These are phyloP conservation scores for Megalonaias nervosa DNA, from an alignment of 1,140 invertebrate genomes.

Conservation along the genomic window DNA sequence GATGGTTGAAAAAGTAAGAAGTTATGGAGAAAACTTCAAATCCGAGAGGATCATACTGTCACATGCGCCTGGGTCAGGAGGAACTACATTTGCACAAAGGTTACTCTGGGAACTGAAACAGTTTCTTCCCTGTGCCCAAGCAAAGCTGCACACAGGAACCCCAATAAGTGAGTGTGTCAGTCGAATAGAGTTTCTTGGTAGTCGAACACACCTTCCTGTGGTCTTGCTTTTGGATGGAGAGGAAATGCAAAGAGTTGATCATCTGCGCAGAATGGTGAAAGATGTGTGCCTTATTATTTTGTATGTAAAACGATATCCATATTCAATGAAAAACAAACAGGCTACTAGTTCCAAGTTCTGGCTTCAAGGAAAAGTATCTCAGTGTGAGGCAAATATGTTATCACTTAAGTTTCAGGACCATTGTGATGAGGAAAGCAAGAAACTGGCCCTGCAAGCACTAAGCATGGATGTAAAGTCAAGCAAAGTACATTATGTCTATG, in stretches of 20 bases:
- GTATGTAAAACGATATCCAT: slow-evolving; percentile 17
- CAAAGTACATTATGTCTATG: slow-evolving; percentile 16
- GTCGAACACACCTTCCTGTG: slow-evolving; percentile 30
- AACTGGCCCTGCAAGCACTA: not conserved
- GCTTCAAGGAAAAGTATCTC: slow-evolving; percentile 19
- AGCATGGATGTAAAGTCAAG: slow-evolving; percentile 2
- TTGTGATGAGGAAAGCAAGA: slow-evolving; percentile 15
- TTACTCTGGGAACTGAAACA: slow-evolving; percentile 40
- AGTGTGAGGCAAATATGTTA: slow-evolving; percentile 20
- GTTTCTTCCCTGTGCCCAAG: slow-evolving; percentile 33
- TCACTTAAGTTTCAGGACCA: slow-evolving; percentile 15
- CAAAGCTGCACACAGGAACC: slow-evolving; percentile 14
- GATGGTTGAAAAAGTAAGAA: slow-evolving; percentile 28
- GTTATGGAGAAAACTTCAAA: slow-evolving; percentile 19
- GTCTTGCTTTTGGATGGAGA: slow-evolving; percentile 29
- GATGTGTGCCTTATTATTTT: slow-evolving; percentile 15
- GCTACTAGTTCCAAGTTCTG: slow-evolving; percentile 6
- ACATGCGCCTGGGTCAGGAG: slow-evolving; percentile 43
- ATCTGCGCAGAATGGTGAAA: slow-evolving; percentile 11
- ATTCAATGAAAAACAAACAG: slow-evolving; percentile 6
- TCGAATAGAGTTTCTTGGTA: slow-evolving; percentile 27
- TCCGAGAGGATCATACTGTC: slow-evolving; percentile 17
- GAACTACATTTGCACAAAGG: slow-evolving; percentile 41
- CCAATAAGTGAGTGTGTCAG: slow-evolving; percentile 24
- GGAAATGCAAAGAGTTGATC: slow-evolving; percentile 13